Conservation (phyloP, 2,888 invertebrate species). For the Thereva nobilitata region DNA sequence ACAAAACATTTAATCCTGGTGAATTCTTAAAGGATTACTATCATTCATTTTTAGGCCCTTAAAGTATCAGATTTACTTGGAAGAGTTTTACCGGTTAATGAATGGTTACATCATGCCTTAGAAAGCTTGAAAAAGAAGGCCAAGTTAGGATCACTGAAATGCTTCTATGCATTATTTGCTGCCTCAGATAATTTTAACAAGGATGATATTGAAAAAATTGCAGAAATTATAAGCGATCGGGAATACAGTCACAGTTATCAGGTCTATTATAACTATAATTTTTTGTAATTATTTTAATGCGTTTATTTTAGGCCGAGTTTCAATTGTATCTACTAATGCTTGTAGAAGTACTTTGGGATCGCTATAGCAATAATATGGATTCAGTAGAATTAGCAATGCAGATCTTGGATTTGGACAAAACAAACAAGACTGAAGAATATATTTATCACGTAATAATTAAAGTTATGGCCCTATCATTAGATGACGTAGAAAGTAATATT, state of each 20-base stretch:
- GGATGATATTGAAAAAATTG: conserved; percentile 48
- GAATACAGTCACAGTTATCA: conserved; percentile 52
- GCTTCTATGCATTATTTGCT: conserved; percentile 53
- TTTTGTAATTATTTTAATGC: background rate
- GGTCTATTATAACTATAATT: conserved; percentile 18
- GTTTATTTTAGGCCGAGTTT: conserved; percentile 46
- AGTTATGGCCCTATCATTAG: conserved; percentile 51
- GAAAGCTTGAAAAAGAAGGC: conserved; percentile 50
- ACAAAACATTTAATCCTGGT: background rate
- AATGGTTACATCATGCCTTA: conserved; percentile 54
- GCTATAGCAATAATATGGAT: conserved; percentile 11
- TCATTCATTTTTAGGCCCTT: conserved; percentile 45
- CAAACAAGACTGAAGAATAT: conserved; percentile 43
- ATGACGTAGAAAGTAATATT: conserved; percentile 39
- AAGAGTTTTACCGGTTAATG: conserved; percentile 50
- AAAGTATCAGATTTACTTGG: conserved; percentile 56
- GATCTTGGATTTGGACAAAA: conserved; percentile 26
- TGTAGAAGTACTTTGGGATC: conserved; percentile 46
- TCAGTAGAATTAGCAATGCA: conserved; percentile 37
- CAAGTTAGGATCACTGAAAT: conserved; percentile 52
- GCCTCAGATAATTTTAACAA: conserved; percentile 43
- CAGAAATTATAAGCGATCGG: conserved; percentile 46
- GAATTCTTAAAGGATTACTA: background rate
- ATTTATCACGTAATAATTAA: conserved; percentile 52
- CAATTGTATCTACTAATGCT: conserved; percentile 51